phyloP scores from a whole-genome alignment of 1,140 invertebrate genomes.

The Hetaerina americana region DNA sequence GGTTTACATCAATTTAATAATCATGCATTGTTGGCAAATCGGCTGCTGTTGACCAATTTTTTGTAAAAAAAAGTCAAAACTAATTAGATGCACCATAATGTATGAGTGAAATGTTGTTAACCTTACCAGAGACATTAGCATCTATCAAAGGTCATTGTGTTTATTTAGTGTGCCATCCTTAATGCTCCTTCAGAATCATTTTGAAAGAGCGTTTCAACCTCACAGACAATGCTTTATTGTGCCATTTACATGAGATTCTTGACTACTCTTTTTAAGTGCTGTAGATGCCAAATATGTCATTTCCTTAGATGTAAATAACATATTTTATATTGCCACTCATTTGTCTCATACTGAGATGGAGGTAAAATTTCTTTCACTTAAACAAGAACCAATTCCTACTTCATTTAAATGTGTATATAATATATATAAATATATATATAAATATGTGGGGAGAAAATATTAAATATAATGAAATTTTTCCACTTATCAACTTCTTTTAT shows the following conservation, averaged over 20 bases:
- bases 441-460: neutral
- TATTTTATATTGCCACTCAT: neutral
- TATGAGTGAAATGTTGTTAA: neutral
- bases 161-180: neutral
- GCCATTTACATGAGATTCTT: neutral
- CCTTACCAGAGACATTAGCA: neutral
- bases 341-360: neutral
- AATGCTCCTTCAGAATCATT: neutral
- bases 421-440: too few relatives aligned
- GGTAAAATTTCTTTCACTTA: neutral
- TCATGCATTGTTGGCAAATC: neutral
- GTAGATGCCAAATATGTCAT: neutral
- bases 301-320: neutral
- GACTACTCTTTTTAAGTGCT: neutral
- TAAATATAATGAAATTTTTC: neutral
- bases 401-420: neutral
- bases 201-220: neutral
- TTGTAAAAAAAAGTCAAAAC: neutral
- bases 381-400: neutral
- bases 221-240: neutral
- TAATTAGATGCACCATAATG: neutral
- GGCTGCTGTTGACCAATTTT: neutral
- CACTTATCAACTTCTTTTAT: neutral
- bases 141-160: neutral
- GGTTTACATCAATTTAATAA: neutral